Conservation (phyloP, 2,113 vertebrate genomes). For the Muntiacus reevesi region DNA sequence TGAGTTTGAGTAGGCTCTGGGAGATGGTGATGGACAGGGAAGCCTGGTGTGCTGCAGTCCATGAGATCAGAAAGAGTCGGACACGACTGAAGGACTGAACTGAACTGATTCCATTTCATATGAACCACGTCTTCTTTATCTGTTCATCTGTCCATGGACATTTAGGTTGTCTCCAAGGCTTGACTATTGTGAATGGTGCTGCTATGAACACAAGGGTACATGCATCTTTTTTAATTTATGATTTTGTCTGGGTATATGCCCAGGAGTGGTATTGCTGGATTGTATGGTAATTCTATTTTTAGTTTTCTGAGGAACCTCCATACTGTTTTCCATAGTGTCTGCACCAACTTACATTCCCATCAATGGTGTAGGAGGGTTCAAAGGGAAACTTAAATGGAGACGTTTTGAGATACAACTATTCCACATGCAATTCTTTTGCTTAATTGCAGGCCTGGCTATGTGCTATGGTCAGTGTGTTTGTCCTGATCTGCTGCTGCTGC, state of each 20-base stretch:
- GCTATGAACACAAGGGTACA: neutral
- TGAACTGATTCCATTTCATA: neutral
- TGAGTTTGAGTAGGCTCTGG: neutral
- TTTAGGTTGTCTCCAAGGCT: neutral
- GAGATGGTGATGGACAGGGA: neutral
- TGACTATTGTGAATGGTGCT: neutral
- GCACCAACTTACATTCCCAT: neutral
- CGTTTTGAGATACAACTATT: rapidly evolving
- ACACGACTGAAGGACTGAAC: neutral
- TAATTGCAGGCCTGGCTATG: rapidly evolving
- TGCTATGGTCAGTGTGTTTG: neutral
- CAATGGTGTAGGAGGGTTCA: neutral
- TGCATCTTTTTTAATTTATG: neutral
- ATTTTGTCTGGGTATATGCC: neutral
- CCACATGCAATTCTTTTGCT: too few species aligned
- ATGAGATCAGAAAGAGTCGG: rapidly evolving
- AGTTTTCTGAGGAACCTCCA: neutral
- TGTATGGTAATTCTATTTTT: neutral
- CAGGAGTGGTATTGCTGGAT: neutral
- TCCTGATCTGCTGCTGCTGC: too few species aligned
- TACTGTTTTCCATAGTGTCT: neutral
- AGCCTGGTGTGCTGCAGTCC: neutral
- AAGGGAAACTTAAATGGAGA: neutral
- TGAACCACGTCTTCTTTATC: neutral
- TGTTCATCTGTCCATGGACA: neutral